A percentile compares a stretch with the other conserved stretches of the same genome.
Conservation (phyloP, 1,140 invertebrate genomes). For the Trichonephila clavata region DNA sequence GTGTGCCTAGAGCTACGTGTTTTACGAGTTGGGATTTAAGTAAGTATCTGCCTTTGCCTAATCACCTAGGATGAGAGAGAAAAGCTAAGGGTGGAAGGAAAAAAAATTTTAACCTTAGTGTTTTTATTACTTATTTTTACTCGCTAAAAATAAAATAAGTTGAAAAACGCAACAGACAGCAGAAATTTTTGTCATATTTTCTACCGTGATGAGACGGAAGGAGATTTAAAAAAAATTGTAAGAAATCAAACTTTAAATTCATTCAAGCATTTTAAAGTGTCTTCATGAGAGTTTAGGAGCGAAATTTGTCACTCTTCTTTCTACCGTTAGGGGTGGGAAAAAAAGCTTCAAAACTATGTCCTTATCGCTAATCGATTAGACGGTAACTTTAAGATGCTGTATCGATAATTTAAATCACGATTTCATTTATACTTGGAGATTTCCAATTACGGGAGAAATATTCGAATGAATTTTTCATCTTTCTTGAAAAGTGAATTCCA, state of each 20-base stretch:
- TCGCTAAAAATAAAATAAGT: constrained; percentile 57
- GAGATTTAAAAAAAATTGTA: constrained; percentile 34
- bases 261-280: constrained; percentile 51
- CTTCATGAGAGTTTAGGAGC: neutral
- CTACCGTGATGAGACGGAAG: neutral
- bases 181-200: constrained; percentile 63
- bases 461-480: constrained; percentile 49
- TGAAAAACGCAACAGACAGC: constrained; percentile 66
- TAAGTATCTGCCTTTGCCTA: constrained; percentile 64
- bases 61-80: constrained; percentile 57
- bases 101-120: neutral
- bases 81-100: neutral
- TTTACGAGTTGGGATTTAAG: constrained; percentile 75
- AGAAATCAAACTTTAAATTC: constrained; percentile 60
- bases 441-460: constrained; percentile 63
- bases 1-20: constrained; percentile 67
- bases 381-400: constrained; percentile 10
- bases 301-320: constrained; percentile 58
- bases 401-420: constrained; percentile 71
- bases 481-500: constrained; percentile 44
- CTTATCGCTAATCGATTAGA: constrained; percentile 64
- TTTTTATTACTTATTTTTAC: constrained; percentile 23
- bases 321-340: neutral
- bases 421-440: constrained; percentile 63
- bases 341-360: constrained; percentile 15